A percentile compares a stretch with the other conserved stretches of the same genome.
phyloP scores from a whole-genome alignment of 1,140 invertebrate genomes.

The Neodiprion lecontei region DNA sequence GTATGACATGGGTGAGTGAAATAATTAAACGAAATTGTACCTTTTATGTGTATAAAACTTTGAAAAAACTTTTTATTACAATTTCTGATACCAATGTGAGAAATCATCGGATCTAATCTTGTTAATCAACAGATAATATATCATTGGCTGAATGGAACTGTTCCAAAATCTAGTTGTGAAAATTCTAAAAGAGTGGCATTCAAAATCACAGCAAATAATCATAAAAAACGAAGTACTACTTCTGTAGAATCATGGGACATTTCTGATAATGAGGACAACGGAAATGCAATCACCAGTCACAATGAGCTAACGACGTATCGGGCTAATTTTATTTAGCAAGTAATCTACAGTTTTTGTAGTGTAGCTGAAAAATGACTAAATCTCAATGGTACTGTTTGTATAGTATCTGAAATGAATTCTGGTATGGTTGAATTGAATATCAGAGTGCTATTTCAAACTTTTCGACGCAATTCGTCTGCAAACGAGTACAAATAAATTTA shows the following conservation, averaged over 20 bases:
- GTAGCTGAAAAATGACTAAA: too few relatives aligned
- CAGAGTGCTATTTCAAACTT: too few relatives aligned
- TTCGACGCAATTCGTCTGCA: too few relatives aligned
- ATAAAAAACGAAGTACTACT: constrained; percentile 31
- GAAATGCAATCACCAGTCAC: not conserved
- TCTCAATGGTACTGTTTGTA: too few relatives aligned
- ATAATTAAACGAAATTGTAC: not conserved
- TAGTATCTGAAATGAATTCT: too few relatives aligned
- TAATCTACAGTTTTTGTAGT: too few relatives aligned
- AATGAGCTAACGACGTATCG: not conserved
- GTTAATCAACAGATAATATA: not conserved
- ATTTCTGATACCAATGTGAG: not conserved
- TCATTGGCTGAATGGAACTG: not conserved
- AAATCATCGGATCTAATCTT: not conserved
- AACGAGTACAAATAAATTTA: too few relatives aligned
- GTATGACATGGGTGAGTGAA: constrained; percentile 35
- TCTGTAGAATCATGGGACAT: constrained; percentile 39
- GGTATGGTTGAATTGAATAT: too few relatives aligned
- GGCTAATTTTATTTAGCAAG: not conserved
- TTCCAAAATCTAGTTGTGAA: not conserved
- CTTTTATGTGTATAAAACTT: constrained; percentile 19
- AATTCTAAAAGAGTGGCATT: constrained; percentile 24
- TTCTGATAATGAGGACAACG: constrained; percentile 34
- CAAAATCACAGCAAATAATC: constrained; percentile 24
- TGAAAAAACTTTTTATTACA: constrained; percentile 13